Percentiles rank a stretch among this genome's conserved stretches.
These are phyloP conservation scores for Synanthedon vespiformis DNA, from an alignment of 2,888 invertebrate species.

Conservation along the genomic window DNA sequence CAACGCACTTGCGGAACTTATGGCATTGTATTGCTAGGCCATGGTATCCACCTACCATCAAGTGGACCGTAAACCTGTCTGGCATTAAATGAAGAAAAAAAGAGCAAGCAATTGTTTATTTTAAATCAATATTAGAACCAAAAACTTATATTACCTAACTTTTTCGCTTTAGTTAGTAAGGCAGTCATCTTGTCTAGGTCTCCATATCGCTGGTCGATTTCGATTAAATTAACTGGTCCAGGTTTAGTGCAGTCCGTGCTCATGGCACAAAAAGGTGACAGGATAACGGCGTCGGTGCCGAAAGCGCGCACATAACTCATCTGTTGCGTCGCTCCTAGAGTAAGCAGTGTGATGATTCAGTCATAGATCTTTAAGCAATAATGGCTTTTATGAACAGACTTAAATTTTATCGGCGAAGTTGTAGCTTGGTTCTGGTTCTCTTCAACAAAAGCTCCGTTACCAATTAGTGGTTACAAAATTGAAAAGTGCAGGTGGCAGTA, in stretches of 20 bases:
- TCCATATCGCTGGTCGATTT: slow-evolving; percentile 80
- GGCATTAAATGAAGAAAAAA: too few relatives aligned
- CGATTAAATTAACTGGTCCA: slow-evolving; percentile 78
- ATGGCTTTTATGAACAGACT: neutral
- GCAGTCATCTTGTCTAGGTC: slow-evolving; percentile 71
- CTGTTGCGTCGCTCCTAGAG: slow-evolving; percentile 43
- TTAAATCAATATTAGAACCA: too few relatives aligned
- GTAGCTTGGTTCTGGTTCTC: too few relatives aligned
- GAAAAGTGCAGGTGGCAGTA: too few relatives aligned
- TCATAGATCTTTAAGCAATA: neutral
- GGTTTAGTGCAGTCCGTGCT: slow-evolving; percentile 79
- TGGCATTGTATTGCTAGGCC: too few relatives aligned
- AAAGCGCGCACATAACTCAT: slow-evolving; percentile 51
- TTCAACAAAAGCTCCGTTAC: too few relatives aligned
- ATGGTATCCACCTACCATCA: too few relatives aligned
- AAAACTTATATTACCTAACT: slow-evolving; percentile 29
- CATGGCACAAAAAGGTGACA: slow-evolving; percentile 37
- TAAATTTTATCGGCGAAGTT: neutral
- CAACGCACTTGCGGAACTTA: too few relatives aligned
- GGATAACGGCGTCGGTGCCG: slow-evolving; percentile 51
- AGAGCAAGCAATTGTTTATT: too few relatives aligned
- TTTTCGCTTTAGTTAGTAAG: slow-evolving; percentile 64
- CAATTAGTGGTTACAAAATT: too few relatives aligned
- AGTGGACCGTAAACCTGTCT: too few relatives aligned
- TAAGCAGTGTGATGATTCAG: neutral